Evolutionary conservation across 1,140 invertebrate species (phyloP).

Genomic region (Caenorhabditis inopinata): DNA sequence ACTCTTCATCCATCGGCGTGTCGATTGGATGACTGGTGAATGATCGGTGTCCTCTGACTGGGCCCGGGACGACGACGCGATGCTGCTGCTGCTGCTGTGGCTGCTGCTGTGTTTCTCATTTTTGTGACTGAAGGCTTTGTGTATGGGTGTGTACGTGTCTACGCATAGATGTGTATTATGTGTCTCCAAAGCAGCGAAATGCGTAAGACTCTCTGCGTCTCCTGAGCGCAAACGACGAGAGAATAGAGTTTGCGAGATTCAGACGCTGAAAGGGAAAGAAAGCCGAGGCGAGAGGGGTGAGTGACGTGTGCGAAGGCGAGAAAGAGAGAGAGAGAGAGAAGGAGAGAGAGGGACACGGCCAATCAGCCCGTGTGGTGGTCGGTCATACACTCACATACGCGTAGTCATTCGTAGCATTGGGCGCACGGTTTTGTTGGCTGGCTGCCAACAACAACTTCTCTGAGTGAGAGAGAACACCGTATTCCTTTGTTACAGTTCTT

Average conservation of each 20-base stretch:
- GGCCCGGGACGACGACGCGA: neutral
- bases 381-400: neutral
- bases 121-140: constrained; percentile 30
- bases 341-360: too few relatives aligned
- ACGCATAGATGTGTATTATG: neutral
- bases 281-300: too few relatives aligned
- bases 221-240: neutral
- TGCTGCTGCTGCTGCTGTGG: neutral
- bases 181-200: neutral
- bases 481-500: neutral
- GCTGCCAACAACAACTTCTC: neutral
- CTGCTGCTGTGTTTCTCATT: constrained; percentile 22
- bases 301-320: too few relatives aligned
- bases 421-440: constrained; percentile 18
- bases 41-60: neutral
- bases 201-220: neutral
- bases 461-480: neutral
- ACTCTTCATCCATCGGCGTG: too few relatives aligned
- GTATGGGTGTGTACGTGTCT: neutral
- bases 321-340: too few relatives aligned
- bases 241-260: too few relatives aligned
- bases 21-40: constrained; percentile 17
- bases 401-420: neutral
- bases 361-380: too few relatives aligned
- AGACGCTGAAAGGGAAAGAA: too few relatives aligned